phyloP scores from a whole-genome alignment of 2,113 vertebrate species.

The Parus major region DNA sequence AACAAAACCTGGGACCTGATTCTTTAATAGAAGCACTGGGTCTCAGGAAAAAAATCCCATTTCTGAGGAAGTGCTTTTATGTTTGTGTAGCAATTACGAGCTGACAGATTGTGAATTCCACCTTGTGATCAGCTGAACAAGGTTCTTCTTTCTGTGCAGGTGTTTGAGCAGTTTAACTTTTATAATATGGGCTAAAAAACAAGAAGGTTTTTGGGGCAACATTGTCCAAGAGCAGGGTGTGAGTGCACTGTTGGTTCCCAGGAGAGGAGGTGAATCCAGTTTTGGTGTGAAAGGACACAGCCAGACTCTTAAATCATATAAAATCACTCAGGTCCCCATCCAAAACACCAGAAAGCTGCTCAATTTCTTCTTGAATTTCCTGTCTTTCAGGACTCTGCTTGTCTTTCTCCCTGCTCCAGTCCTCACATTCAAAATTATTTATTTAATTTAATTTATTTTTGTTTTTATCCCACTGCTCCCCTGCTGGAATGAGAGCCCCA shows the following conservation, averaged over 20 bases:
- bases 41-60: not conserved
- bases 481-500: not conserved
- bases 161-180: not conserved
- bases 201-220: not conserved
- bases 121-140: not conserved
- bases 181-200: rapidly evolving
- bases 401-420: not conserved
- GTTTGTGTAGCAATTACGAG: not conserved
- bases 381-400: not conserved
- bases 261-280: not conserved
- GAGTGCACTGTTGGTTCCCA: rapidly evolving
- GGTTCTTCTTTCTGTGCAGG: no score
- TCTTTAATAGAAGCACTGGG: not conserved
- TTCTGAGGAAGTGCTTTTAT: not conserved
- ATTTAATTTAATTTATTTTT: no score
- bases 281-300: not conserved
- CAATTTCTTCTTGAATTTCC: not conserved
- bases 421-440: not conserved
- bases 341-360: not conserved
- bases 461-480: not conserved
- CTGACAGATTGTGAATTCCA: not conserved
- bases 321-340: not conserved
- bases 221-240: not conserved
- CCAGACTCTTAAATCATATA: not conserved
- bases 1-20: not conserved